Base-by-base conservation (phyloP, 2,888 invertebrate genomes). In the Parnassius smintheus region DNA sequence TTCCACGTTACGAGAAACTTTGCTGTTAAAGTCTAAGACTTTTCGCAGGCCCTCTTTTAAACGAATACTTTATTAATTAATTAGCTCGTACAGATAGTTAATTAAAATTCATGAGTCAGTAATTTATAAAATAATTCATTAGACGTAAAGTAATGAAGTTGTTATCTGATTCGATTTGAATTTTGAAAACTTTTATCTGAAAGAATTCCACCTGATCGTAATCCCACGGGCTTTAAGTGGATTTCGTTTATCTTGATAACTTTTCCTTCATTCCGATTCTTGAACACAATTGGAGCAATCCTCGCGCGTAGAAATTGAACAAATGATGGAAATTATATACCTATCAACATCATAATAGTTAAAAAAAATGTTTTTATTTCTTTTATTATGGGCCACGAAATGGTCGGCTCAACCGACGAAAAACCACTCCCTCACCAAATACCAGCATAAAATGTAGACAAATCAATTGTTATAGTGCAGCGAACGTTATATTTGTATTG, bases 11-110 rank as follows among this genome's bases (percentile, higher is more conserved):
- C 66, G 59, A 74, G 66, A 74, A 88, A 88, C 82, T 88, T 86
- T 73, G 68, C 71, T 78, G 75, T 80, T 82, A 86, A 56, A 86
- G 78, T 63, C 46, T 63, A 63, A 63, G 63, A 59, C 82, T 83
- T 86, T 88, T 80, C 75, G 74, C 69, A 69, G 71, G 75, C 76
- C 77, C 77, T 71, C 72, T 79, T 79, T 82, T 82, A 80, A 84
- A 81, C 85, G 80, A 80, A 75, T 79, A 81, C 82, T 82, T 88
- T 83, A 84, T 83, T 88, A 88, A 88, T 87, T 88, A 87, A 87
- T 85, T 80, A 81, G 82, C 74, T 70, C 70, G 71, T 56, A 56
- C 59, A 59, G 63, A 59, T 44, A 42, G 59, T 69, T 73, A 76
- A 73, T 77, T 79, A 80, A 73, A 79, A 77, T 76, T 68, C 73